Evolutionary conservation across 2,888 invertebrate genomes (phyloP), one percentile per base, ranked within the genome.

Genomic region (Nemotelus nigrinus): DNA sequence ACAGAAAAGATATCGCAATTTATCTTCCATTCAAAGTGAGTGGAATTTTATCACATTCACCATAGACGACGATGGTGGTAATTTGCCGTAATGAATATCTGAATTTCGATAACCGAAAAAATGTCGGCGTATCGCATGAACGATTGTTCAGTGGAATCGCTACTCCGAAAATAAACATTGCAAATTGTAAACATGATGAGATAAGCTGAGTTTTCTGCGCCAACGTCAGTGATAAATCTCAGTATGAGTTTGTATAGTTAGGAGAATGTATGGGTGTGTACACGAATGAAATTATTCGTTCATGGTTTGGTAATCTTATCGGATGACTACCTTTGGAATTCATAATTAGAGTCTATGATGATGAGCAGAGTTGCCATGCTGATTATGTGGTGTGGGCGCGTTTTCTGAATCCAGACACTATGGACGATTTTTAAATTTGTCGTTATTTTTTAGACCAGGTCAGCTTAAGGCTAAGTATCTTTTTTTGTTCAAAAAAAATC

Each of bases 31-130:
- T 4, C 8, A 57, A 4, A 57, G 5, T 65, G 44, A 45, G 3
- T 47, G 45, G 65, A 65, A 65, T 65, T 65, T 65, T 65, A 65
- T 65, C 65, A 25, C 25, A 45, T 65, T 63, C 63, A 63, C 43
- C 63, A 43, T 63, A 63, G 5, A 65, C 65, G 7, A 47, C 44
- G 47, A 45, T 43, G n/a, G 25, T 25, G 25, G 25, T 25, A 25
- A 25, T 25, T 25, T 25, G 25, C 47, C 25, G 3, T 63, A 63
- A n/a, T 58, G 4, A 41, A 65, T 47, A 65, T 58, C 7, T 25
- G 45, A 47, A 65, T 65, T 8, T 65, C 47, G 63, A 4, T 3
- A 57, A 41, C 44, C 10, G 43, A 45, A 8, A 7, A 44, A 47
- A 6, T 10, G n/a, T 65, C 10, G 44, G 10, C 3, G 65, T 65